A percentile compares a stretch with the other conserved stretches of the same genome.
Evolutionary conservation across 2,888 invertebrate genomes (phyloP).

Genomic region (Podotricha telesiphe): DNA sequence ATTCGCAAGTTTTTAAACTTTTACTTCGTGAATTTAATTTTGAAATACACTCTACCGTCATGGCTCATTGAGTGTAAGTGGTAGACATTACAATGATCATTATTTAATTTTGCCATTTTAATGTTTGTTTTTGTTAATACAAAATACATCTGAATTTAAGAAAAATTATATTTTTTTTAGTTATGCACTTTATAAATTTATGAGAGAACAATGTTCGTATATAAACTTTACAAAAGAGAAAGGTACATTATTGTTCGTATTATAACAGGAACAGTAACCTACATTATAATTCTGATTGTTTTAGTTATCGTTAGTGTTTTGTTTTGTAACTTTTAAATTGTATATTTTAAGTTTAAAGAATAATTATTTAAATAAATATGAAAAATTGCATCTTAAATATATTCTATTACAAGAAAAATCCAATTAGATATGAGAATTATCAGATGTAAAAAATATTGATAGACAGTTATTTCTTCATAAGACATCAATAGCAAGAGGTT

Average conservation of each 20-base stretch:
- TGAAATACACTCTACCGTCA: conserved; percentile 40
- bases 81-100: conserved; percentile 46
- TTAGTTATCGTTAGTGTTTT: conserved; percentile 27
- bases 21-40: conserved; percentile 17
- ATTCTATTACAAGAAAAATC: neutral
- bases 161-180: neutral
- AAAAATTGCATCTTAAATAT: neutral
- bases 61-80: conserved; percentile 52
- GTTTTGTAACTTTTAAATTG: neutral
- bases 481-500: too few species aligned
- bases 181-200: neutral
- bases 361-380: neutral
- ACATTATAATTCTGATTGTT: conserved; percentile 42
- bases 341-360: neutral
- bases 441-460: too few species aligned
- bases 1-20: conserved; percentile 6
- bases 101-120: conserved; percentile 41
- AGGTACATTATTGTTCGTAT: conserved; percentile 43
- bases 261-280: conserved; percentile 47
- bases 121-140: conserved; percentile 26
- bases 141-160: neutral
- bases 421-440: neutral
- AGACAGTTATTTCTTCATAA: too few species aligned
- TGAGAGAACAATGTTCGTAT: conserved; percentile 1
- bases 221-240: conserved; percentile 46